Base-by-base conservation (phyloP, 2,113 vertebrate species). In the Clarias batrachus region DNA sequence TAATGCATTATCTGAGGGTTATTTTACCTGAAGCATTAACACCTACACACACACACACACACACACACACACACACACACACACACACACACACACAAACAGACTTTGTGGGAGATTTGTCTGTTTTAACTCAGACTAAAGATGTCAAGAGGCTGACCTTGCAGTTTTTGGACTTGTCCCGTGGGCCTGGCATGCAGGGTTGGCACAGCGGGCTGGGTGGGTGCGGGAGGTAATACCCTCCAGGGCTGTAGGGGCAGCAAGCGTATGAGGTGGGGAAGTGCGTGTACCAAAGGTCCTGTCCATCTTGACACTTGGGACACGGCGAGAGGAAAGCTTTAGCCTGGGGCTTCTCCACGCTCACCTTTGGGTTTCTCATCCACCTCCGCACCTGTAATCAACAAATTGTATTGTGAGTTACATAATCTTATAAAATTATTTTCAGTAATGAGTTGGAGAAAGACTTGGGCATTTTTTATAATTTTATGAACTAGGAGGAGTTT, bases 291-390 rank as follows among this genome's bases (percentile, higher is more conserved):
- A 96, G 93, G 71, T 97, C 96, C 0, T 97, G 92, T 4, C 96
- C 93, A 86, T 94, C 94, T 0, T 95, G 93, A 87, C 96, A 95
- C 88, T 94, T 94, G 19, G 96, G 91, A 70, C 94, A 96, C 0
- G 96, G 90, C 85, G 96, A 97, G 88, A 96, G 95, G 88, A 96
- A 93, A 68, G 91, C 92, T 91, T 96, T 90, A 0, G 95, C 95
- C 77, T 96, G 95, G 82, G 95, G 93, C 90, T 98, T 98, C 90
- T 98, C 98, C 90, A 93, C 93, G 1, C 92, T 96, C 86, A 97
- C 96, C 93, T 98, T 96, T 0, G 97, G 97, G 89, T 95, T 98
- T 77, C 96, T 95, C 94, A 99, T 98, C 98, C 98, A 99, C 92
- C 97, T 93, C 74, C 97, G 95, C 85, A 99, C 97, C 97, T 99